Conservation (phyloP, 2,888 invertebrate species). For the Notodonta dromedarius region DNA sequence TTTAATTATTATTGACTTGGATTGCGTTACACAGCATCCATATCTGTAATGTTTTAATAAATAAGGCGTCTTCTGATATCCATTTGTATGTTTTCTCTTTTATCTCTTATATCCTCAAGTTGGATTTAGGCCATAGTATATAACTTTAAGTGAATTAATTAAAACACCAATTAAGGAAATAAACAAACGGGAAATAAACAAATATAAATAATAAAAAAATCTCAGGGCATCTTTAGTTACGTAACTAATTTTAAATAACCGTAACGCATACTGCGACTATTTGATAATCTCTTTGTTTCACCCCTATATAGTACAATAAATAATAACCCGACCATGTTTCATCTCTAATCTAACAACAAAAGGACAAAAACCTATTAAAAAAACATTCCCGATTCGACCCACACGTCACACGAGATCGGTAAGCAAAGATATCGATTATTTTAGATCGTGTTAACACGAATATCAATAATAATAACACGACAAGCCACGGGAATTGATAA, state of each 20-base stretch:
- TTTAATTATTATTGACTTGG: constrained; percentile 65
- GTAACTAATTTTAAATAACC: background rate
- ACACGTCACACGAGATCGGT: constrained; percentile 43
- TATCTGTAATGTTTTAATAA: constrained; percentile 28
- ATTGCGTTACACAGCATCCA: constrained; percentile 60
- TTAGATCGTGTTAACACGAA: constrained; percentile 47
- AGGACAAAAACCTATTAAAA: constrained; percentile 12
- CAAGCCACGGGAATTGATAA: constrained; percentile 52
- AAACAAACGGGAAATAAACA: no score
- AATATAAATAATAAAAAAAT: background rate
- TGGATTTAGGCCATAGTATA: no score
- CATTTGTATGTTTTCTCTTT: constrained; percentile 10
- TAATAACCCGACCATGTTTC: constrained; percentile 4
- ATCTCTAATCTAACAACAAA: constrained; percentile 6
- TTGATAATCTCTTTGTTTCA: background rate
- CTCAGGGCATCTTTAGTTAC: background rate
- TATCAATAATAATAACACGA: constrained; percentile 51
- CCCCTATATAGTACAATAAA: constrained; percentile 9
- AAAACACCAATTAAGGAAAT: no score
- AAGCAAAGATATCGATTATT: constrained; percentile 44
- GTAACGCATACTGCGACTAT: background rate
- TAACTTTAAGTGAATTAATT: no score
- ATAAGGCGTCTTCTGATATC: constrained; percentile 18
- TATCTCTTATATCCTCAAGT: background rate
- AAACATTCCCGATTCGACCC: constrained; percentile 31